phyloP scores from a whole-genome alignment of 2,113 vertebrate species.

The Lagopus leucura region DNA sequence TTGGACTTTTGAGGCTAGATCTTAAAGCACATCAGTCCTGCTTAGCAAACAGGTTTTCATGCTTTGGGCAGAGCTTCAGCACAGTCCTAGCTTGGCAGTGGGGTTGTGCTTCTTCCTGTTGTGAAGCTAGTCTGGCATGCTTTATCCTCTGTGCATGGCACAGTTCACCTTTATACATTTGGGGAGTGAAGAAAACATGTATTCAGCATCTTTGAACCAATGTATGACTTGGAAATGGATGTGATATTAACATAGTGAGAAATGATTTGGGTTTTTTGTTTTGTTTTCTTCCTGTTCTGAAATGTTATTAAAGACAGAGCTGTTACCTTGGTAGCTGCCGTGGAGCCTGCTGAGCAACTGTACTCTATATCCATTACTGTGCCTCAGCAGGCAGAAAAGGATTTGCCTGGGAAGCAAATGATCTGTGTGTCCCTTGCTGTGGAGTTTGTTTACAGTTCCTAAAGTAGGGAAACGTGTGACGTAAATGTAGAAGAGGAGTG shows the following conservation, averaged over 20 bases:
- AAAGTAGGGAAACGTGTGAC: rapidly evolving
- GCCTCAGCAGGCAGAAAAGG: neutral
- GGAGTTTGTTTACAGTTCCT: neutral
- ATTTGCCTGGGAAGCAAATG: constrained; percentile 2
- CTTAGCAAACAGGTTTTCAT: neutral
- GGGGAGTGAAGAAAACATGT: neutral
- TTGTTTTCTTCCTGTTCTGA: neutral
- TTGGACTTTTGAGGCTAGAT: neutral
- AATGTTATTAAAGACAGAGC: neutral
- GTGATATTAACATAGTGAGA: neutral
- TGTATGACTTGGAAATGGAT: neutral
- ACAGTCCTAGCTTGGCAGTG: neutral
- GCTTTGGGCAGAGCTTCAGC: neutral
- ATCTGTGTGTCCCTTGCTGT: neutral
- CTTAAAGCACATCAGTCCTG: neutral
- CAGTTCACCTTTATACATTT: neutral
- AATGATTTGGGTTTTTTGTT: neutral
- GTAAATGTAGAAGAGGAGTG: neutral
- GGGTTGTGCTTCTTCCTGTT: neutral
- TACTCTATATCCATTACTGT: neutral
- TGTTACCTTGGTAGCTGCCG: neutral
- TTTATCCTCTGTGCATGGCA: neutral
- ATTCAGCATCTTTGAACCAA: neutral
- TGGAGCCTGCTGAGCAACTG: neutral
- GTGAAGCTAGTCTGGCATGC: neutral